These are phyloP conservation scores for Barypeithes pellucidus DNA, from an alignment of 2,888 invertebrate species.

Conservation along the genomic window DNA sequence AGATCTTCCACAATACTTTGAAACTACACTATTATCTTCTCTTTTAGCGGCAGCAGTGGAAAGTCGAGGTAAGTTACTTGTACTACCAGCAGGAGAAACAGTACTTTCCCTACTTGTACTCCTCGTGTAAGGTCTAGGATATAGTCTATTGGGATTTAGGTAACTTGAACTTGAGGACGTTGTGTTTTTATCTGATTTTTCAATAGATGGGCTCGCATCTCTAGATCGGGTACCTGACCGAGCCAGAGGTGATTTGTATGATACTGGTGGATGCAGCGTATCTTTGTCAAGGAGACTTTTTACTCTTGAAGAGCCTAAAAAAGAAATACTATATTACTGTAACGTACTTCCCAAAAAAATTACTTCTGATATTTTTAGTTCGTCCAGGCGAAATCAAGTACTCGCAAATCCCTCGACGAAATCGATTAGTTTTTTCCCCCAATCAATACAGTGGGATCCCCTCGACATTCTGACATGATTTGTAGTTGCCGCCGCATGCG, in stretches of 20 bases:
- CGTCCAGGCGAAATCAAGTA: too few relatives aligned
- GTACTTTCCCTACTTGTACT: conserved; percentile 66
- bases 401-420: too few relatives aligned
- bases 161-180: conserved; percentile 71
- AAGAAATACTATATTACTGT: too few relatives aligned
- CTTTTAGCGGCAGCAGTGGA: conserved; percentile 55
- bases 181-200: conserved; percentile 69
- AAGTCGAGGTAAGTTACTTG: conserved; percentile 62
- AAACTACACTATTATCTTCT: conserved; percentile 58
- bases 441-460: too few relatives aligned
- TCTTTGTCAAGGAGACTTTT: conserved; percentile 66
- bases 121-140: conserved; percentile 69
- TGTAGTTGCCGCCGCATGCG: too few relatives aligned
- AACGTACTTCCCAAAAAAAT: too few relatives aligned
- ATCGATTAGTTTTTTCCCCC: too few relatives aligned
- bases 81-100: conserved; percentile 61
- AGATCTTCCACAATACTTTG: conserved; percentile 58
- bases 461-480: too few relatives aligned
- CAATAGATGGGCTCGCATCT: conserved; percentile 73
- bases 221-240: conserved; percentile 68
- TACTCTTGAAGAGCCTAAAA: conserved; percentile 56
- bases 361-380: too few relatives aligned
- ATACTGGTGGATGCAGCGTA: conserved; percentile 68
- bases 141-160: conserved; percentile 71
- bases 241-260: conserved; percentile 70